Conservation (phyloP, 2,797 vertebrate genomes). For the Cyprinella venusta region DNA sequence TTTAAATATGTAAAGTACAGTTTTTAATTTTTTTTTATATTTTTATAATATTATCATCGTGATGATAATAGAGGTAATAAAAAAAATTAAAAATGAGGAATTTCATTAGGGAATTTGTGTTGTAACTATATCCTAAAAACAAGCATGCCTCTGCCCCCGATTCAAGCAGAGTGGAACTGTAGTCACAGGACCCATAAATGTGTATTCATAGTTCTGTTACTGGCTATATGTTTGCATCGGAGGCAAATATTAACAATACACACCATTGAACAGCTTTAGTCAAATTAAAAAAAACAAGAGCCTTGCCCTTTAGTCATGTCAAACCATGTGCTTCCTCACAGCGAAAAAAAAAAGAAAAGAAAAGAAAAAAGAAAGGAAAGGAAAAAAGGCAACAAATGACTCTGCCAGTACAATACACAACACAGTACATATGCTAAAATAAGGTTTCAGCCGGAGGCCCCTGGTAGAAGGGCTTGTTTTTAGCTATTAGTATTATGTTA, state of each 20-base stretch:
- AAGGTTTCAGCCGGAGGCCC: slow-evolving; percentile 36
- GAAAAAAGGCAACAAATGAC: slow-evolving; percentile 19
- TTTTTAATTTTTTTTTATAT: too few species aligned
- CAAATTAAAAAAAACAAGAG: background rate
- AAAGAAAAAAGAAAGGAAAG: background rate
- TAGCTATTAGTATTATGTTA: slow-evolving; percentile 55
- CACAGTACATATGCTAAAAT: slow-evolving; percentile 26
- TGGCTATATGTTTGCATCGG: background rate
- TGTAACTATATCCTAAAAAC: slow-evolving; percentile 6
- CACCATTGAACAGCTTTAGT: background rate
- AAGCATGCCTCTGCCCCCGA: too few species aligned
- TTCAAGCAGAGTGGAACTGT: slow-evolving; percentile 20
- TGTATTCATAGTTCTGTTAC: slow-evolving; percentile 29
- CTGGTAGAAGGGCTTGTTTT: slow-evolving; percentile 53
- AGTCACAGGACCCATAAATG: slow-evolving; percentile 15
- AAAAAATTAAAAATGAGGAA: background rate
- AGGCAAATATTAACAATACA: background rate
- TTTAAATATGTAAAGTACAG: background rate
- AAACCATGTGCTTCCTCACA: slow-evolving; percentile 26
- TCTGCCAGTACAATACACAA: background rate
- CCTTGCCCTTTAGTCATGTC: slow-evolving; percentile 20
- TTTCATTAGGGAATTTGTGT: background rate
- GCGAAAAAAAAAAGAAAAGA: background rate
- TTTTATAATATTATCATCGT: too few species aligned
- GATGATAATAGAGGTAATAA: too few species aligned